Evolutionary conservation across 2,888 invertebrate genomes (phyloP), one percentile per base, ranked within the genome.

Genomic region (Sabellastarte sp.): DNA sequence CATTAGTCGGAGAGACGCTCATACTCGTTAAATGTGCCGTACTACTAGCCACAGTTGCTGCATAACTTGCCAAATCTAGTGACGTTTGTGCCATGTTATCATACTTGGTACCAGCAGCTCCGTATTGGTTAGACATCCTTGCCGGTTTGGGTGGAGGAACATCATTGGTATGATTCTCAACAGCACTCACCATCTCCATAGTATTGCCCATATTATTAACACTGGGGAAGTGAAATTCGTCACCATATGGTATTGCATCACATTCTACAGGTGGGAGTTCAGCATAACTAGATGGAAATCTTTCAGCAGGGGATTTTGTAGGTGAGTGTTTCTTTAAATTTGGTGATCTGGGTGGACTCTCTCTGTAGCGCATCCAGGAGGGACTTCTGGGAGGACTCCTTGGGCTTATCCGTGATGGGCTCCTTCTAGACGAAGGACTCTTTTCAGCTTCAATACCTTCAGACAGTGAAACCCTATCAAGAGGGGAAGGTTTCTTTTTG

Each of bases 31-130:
- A 64, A 56, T 76, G 80, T 31, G 78, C 81, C 3, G 83, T 83
- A 69, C 79, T 80, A 70, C 77, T 82, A 1, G 83, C 82, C 24
- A 83, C 77, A 3, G 82, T 78, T 10, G 82, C 82, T 0, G 83
- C 83, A 67, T 77, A 83, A 1, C 80, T 78, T 26, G 83, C 83
- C 32, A 83, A 65, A 61, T 81, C 78, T 72, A 81, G 59, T 10
- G 68, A 53, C 26, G 66, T 52, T n/a, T n/a, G n/a, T n/a, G n/a
- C n/a, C n/a, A n/a, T 24, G 59, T n/a, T 15, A 51, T 31, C n/a
- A 57, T 29, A 20, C 20, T 32, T 15, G 28, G 29, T 30, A 20
- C 30, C 50, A 50, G 57, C 28, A 51, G 59, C 15, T 32, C 26
- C 60, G 50, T n/a, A 28, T 58, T 30, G 28, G 30, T 60, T 58